phyloP scores from a whole-genome alignment of 2,888 invertebrate genomes.

The Polia nebulosa region DNA sequence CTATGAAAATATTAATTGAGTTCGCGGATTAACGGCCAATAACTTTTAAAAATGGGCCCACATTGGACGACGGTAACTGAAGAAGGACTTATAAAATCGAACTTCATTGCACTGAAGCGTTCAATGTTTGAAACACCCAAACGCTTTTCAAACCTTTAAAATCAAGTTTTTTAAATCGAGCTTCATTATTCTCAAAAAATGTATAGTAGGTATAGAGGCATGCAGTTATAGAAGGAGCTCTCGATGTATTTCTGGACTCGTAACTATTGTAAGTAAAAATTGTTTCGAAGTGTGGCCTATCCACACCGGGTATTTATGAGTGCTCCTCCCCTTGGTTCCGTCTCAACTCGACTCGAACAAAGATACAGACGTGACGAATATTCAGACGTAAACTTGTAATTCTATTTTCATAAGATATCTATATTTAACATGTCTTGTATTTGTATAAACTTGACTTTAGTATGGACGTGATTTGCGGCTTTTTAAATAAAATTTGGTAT shows the following conservation, averaged over 20 bases:
- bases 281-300: conserved; percentile 38
- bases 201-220: too few species aligned
- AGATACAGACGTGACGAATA: conserved; percentile 57
- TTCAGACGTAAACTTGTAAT: conserved; percentile 38
- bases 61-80: too few species aligned
- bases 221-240: conserved; percentile 2
- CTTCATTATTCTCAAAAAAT: too few species aligned
- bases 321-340: conserved; percentile 50
- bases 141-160: too few species aligned
- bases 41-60: too few species aligned
- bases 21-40: too few species aligned
- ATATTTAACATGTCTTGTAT: conserved; percentile 37
- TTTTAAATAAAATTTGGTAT: neutral
- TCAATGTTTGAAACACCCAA: too few species aligned
- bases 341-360: conserved; percentile 41
- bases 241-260: conserved; percentile 33
- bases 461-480: conserved; percentile 21
- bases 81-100: too few species aligned
- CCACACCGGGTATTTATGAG: conserved; percentile 52
- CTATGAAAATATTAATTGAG: too few species aligned
- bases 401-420: conserved; percentile 56
- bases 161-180: too few species aligned
- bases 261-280: conserved; percentile 34
- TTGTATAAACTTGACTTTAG: conserved; percentile 28
- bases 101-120: too few species aligned